Percentiles rank a stretch among this genome's conserved stretches.
phyloP scores from a whole-genome alignment of 2,113 vertebrate species.

The Sitta europaea region DNA sequence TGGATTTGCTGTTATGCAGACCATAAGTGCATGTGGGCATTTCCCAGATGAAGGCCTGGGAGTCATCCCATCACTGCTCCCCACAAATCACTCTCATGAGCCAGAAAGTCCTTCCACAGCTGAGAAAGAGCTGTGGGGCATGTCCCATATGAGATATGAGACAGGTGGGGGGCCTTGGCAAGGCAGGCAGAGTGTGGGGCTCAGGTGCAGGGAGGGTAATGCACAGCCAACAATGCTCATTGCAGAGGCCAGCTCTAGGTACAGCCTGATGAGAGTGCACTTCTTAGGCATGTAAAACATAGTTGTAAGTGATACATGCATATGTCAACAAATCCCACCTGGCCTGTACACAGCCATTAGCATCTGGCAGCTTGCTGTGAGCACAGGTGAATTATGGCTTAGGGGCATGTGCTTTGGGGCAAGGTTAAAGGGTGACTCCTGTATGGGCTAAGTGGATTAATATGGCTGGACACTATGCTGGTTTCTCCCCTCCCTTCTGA shows the following conservation, averaged over 20 bases:
- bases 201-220: not conserved
- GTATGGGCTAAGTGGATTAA: conserved; percentile 7
- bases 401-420: not conserved
- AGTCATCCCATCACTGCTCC: not conserved
- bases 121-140: not conserved
- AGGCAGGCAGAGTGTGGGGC: not conserved
- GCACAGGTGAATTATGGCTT: conserved; percentile 27
- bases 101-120: not conserved
- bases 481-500: not conserved
- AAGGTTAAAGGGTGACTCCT: conserved; percentile 23
- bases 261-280: not conserved
- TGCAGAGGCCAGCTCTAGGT: not conserved
- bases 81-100: not conserved
- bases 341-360: conserved; percentile 2
- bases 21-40: not conserved
- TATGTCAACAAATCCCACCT: conserved; percentile 50
- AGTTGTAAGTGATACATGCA: not conserved
- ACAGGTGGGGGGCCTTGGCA: not conserved
- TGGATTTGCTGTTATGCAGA: not conserved
- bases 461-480: not conserved
- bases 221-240: not conserved
- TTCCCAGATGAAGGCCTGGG: not conserved
- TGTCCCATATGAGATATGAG: not conserved
- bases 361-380: conserved; percentile 24
- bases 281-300: not conserved